Base-by-base conservation (phyloP, 2,888 invertebrate species). In the Drosophila macrospina region DNA sequence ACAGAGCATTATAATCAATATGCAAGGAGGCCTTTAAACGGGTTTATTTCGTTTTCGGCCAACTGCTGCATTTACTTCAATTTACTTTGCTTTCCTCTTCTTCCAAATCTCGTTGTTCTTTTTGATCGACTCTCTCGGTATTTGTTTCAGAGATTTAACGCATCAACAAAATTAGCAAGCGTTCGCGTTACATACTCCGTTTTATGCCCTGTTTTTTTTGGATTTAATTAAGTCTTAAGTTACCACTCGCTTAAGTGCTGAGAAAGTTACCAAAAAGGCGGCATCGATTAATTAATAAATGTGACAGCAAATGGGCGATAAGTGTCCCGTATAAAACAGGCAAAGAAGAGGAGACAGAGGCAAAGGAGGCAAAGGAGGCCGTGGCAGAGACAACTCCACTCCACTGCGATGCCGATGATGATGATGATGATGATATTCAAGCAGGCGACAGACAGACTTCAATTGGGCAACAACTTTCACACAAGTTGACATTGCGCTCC, bases 231-330 rank as follows among this genome's bases (percentile, higher is more conserved):
- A 89, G 88, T 87, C 68, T 83, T 69, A 81, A 67, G 86, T 89
- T 89, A 89, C 82, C 69, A 60, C 5, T 57, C 20, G 69, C 37
- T 62, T 60, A 76, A 76, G 66, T 64, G 88, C 67, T 89, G 89
- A 71, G 89, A 83, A 89, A 83, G 82, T 82, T 73, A 60, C 54
- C 45, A 44, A 51, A 60, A 60, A 70, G 61, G 63, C 67, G 78
- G 88, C 64, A 66, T 69, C 88, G 86, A 74, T 89, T 89, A 83
- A 83, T 83, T 83, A 89, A 87, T 89, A 89, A 83, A 89, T 74
- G 79, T 81, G 89, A 89, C 83, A 89, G 89, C 84, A 88, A 81
- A 88, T 88, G 89, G 78, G 26, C 75, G 83, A 87, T 85, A 85
- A 81, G 79, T 84, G 69, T 32, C 50, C 56, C 54, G 48, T 54